Evolutionary conservation across 2,797 vertebrate species (phyloP).

Genomic region (Lycodopsis pacificus): DNA sequence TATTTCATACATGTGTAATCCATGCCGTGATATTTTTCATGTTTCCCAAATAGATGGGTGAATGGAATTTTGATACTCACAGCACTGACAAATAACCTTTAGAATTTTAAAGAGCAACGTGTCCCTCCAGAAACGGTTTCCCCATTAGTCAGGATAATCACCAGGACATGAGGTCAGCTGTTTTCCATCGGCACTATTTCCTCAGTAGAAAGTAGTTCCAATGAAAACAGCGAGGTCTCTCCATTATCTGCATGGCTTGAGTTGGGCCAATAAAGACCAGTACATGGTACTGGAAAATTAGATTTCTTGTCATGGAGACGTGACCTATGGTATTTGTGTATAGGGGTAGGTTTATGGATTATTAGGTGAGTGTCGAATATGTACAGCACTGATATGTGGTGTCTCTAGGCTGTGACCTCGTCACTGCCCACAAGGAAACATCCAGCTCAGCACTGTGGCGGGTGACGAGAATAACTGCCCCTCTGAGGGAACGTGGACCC

Average conservation of each 20-base stretch:
- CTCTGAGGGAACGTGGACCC: background rate
- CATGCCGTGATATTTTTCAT: slow-evolving; percentile 13
- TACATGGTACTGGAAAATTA: background rate
- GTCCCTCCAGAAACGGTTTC: background rate
- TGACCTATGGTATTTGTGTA: too few species aligned
- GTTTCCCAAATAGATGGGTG: background rate
- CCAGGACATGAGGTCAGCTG: background rate
- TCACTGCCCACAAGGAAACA: background rate
- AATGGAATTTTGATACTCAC: slow-evolving; percentile 17
- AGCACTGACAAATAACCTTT: background rate
- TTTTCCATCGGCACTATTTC: too few species aligned
- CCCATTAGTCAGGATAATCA: background rate
- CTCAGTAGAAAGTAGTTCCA: background rate
- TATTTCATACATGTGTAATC: slow-evolving; percentile 20
- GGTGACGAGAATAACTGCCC: background rate
- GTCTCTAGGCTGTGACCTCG: too few species aligned
- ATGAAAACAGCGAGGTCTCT: background rate
- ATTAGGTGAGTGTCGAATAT: background rate
- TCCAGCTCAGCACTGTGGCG: background rate
- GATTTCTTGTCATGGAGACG: background rate
- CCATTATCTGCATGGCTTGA: background rate
- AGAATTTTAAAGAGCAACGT: background rate
- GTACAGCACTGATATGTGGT: background rate
- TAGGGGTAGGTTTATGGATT: background rate
- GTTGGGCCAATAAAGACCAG: background rate